Base-by-base conservation (phyloP, 2,888 invertebrate genomes). In the Uropetala carovei region DNA sequence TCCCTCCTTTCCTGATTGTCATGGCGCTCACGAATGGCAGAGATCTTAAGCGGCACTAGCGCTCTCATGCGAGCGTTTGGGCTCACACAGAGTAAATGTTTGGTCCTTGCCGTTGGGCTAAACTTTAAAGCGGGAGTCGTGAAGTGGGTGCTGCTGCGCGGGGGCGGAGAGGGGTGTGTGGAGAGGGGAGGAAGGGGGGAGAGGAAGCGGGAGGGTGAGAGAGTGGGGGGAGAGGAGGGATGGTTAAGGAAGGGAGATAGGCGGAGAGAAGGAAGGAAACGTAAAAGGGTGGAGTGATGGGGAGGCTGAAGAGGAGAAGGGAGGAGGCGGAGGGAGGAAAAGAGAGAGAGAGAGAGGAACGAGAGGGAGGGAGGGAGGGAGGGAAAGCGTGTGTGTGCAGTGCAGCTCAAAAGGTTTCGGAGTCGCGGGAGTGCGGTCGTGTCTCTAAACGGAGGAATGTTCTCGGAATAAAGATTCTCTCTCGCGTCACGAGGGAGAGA, bases 21-120 rank as follows among this genome's bases (percentile, higher is more conserved):
- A 86, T 85, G 85, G 85, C 18, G 58, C 18, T 86, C 86, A 86
- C 86, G 86, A 86, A 60, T 86, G 59, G 14, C 13, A 5, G 43
- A 43, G 43, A 43, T 43, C 5, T 5, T 22, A 4, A 57, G 57
- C 59, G 22, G 14, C 22, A 11, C 5, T 27, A 18, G 59, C 13
- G 22, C 57, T 60, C 60, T 60, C 14, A 14, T 86, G 30, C 85
- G 85, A 16, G 59, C n/a, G 82, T 43, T 43, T 14, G 82, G 82
- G 75, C 13, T n/a, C n/a, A 2, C 27, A 27, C 27, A 57, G 18
- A 30, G 86, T 30, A 60, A 86, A 86, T 86, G 86, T 86, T 86
- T 86, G 30, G 14, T 60, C 60, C 30, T 86, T 60, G 59, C 30
- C 59, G 22, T 59, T 59, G 59, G 16, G 60, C 14, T 30, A 30